These are phyloP conservation scores for Heliconius charithonia DNA, from an alignment of 2,888 invertebrate species.

Conservation along the genomic window DNA sequence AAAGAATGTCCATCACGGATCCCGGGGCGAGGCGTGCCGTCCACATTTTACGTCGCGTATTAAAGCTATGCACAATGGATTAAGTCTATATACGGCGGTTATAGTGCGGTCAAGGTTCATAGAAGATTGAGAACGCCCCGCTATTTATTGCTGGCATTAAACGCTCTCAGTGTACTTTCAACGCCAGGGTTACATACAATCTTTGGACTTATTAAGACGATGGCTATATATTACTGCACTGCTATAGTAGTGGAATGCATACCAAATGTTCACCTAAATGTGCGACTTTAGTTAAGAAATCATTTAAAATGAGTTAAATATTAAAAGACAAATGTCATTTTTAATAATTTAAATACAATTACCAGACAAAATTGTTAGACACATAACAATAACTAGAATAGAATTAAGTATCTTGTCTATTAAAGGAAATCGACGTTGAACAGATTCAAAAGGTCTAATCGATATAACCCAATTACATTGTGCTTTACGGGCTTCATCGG, in stretches of 20 bases:
- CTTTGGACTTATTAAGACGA: conserved; percentile 19
- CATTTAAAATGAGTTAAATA: not conserved
- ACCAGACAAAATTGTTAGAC: no score
- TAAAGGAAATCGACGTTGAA: conserved; percentile 21
- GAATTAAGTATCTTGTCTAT: not conserved
- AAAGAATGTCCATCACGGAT: conserved; percentile 44
- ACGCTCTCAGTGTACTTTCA: conserved; percentile 37
- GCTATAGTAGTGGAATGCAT: not conserved
- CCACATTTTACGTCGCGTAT: conserved; percentile 44
- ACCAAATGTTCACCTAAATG: not conserved
- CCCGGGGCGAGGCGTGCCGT: conserved; percentile 38
- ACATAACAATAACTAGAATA: not conserved
- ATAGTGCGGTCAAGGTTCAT: conserved; percentile 44
- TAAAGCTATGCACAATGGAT: conserved; percentile 45
- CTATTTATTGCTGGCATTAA: conserved; percentile 43
- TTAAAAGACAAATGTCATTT: no score
- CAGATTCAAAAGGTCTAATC: conserved; percentile 19
- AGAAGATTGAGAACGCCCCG: conserved; percentile 38
- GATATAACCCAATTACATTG: conserved; percentile 22
- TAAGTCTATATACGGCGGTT: conserved; percentile 37
- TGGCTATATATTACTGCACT: not conserved
- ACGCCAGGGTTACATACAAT: conserved; percentile 20
- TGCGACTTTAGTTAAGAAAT: not conserved
- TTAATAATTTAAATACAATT: no score
- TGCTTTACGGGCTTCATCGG: conserved; percentile 14